Evolutionary conservation across 2,888 invertebrate genomes (phyloP), one percentile per base, ranked within the genome.

Genomic region (Oxystoma pomonae): DNA sequence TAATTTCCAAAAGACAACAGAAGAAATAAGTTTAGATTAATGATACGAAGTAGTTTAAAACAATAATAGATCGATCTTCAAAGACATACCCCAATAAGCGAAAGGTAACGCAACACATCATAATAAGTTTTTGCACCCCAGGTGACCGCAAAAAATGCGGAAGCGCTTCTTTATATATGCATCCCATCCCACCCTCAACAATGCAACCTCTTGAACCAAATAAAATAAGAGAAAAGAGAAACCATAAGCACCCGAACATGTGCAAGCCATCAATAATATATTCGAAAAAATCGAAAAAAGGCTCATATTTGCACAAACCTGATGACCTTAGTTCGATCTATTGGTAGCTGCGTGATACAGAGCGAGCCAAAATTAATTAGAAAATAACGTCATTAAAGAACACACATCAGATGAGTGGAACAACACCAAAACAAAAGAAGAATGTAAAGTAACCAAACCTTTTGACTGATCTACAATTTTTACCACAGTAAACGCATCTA

Each of bases 231-330:
- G 61, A 65, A 70, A 64, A 68, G 65, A 69, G 65, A 66, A 62
- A 66, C 67, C 62, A 64, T 63, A 66, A 66, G 62, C 60, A 63
- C 64, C 65, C 63, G 61, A 67, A 69, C 71, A 72, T 72, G 71
- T 71, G 72, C 70, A 69, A 62, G 64, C 62, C 67, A 65, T 69
- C 64, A 68, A 67, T 63, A 68, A 65, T 61, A 58, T 51, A 58
- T 60, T 61, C 64, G 60, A 63, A 63, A 64, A 63, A 64, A 50
- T 22, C 50, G 58, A 64, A 67, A 63, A 63, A 63, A 63, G 67
- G 61, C 56, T 62, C 62, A 57, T 67, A 67, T 67, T 67, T 67
- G 67, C 65, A 67, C 67, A 67, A 67, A 67, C 60, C 64, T 53
- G 53, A 18, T 53, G 56, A 66, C n/a, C n/a, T n/a, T n/a, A n/a